Conservation (phyloP, 2,888 invertebrate genomes). For the Drosophila mimetica region DNA sequence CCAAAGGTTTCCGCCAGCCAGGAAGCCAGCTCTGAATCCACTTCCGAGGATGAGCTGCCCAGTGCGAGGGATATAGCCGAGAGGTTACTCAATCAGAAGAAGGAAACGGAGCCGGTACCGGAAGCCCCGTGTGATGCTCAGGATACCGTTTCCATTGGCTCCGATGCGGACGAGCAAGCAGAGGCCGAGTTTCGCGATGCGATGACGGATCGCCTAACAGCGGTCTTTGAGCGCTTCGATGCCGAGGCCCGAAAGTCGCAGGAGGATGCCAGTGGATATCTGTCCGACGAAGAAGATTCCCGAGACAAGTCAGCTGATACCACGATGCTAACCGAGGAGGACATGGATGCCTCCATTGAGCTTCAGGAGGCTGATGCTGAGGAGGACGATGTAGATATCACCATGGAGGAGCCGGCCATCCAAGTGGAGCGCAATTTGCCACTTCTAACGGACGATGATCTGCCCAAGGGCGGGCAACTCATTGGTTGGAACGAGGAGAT, state of each 20-base stretch:
- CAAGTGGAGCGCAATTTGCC: slow-evolving; percentile 47
- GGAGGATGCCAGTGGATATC: slow-evolving; percentile 11
- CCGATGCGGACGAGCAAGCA: slow-evolving; percentile 49
- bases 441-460: slow-evolving; percentile 43
- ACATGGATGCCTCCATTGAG: neutral
- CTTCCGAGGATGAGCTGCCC: slow-evolving; percentile 58
- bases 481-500: slow-evolving; percentile 85
- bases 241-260: neutral
- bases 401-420: slow-evolving; percentile 14
- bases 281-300: slow-evolving; percentile 22
- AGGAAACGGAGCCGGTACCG: neutral
- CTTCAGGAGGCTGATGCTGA: slow-evolving; percentile 3
- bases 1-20: slow-evolving; percentile 32
- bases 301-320: slow-evolving; percentile 16
- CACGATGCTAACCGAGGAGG: slow-evolving; percentile 6
- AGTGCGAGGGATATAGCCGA: slow-evolving; percentile 82
- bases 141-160: slow-evolving; percentile 43
- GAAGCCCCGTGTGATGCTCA: neutral
- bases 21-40: slow-evolving; percentile 65
- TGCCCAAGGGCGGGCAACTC: slow-evolving; percentile 37
- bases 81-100: slow-evolving; percentile 63
- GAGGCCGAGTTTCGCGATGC: slow-evolving; percentile 48
- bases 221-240: slow-evolving; percentile 55
- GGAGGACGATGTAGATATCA: neutral
- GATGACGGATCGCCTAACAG: slow-evolving; percentile 39